Base-by-base conservation (phyloP, 2,113 vertebrate genomes). In the Chascanopsetta lugubris region DNA sequence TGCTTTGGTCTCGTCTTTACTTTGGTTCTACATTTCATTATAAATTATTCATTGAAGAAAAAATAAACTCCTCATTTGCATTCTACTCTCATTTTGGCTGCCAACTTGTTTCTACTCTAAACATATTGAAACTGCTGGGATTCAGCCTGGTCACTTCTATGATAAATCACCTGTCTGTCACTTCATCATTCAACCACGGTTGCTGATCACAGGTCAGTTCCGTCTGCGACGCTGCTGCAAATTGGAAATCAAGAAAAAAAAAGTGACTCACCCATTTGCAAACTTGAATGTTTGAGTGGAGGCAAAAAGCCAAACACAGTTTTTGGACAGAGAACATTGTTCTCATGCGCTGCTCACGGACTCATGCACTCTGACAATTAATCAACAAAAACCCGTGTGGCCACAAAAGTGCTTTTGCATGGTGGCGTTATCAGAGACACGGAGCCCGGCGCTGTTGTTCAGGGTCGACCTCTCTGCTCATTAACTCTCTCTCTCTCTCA, bases 401-500 rank as follows among this genome's bases (percentile, higher is more conserved):
- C 34, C 2, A 38, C 34, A 38, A 15, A 18, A 20, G 15, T 29
- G 13, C 17, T 17, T 5, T 8, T 17, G 2, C 36, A 5, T 30
- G 17, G 5, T 46, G 6, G 6, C 18, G 26, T 24, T 18, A 6
- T 68, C 17, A 34, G 8, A 43, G 29, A 57, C 43, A 22, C 9
- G 18, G 36, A 12, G 5, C 17, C 26, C 24, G 12, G 29, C 17
- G 15, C 17, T 18, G 32, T 46, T 21, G 12, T 1, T 38, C 17
- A 38, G 21, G 13, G 38, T 32, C 32, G 30, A 6, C 29, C 18
- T 56, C 24, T 72, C 12, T 5, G 40, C 32, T 65, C 50, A 43
- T 77, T 47, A 57, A 26, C 42, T 54, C 43, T 3, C 66, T 15
- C 21, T 36, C 38, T 45, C 30, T 15, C 54, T 11, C n/a, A n/a